phyloP scores from a whole-genome alignment of 64 coral and sea anemone genomes.

The Porites australiensis region DNA sequence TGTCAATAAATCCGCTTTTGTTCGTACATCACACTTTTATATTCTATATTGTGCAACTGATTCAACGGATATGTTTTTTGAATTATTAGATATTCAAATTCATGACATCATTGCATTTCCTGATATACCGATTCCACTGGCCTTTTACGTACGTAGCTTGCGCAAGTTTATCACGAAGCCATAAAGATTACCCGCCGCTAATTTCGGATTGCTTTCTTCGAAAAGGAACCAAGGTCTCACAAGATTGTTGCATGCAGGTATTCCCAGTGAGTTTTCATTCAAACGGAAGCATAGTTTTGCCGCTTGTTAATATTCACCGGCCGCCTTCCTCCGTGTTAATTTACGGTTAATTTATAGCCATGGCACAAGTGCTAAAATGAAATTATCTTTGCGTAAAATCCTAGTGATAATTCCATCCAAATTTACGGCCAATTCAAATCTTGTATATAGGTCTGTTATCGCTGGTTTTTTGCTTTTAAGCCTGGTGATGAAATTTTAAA shows the following conservation, averaged over 20 bases:
- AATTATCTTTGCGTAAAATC: background rate
- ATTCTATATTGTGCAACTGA: background rate
- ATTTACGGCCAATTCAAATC: background rate
- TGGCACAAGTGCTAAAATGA: background rate
- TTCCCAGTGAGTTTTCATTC: background rate
- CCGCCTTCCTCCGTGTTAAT: background rate
- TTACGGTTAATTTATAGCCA: background rate
- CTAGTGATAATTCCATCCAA: background rate
- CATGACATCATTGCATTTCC: slow-evolving; percentile 11
- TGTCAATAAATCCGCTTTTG: slow-evolving; percentile 3
- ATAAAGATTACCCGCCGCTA: too few relatives aligned
- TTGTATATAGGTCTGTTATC: background rate
- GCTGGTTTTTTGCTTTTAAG: too few relatives aligned
- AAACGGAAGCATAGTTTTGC: background rate
- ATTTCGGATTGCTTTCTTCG: too few relatives aligned
- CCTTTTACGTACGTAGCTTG: background rate
- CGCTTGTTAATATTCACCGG: background rate
- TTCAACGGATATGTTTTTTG: background rate
- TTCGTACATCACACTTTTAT: background rate
- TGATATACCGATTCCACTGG: background rate
- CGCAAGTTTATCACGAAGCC: too few relatives aligned
- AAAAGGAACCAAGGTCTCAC: too few relatives aligned
- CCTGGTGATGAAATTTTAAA: too few relatives aligned
- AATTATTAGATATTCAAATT: slow-evolving; percentile 8
- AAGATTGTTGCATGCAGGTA: too few relatives aligned